A percentile compares a stretch with the other conserved stretches of the same genome.
phyloP scores from a whole-genome alignment of 2,797 vertebrate genomes.

The Anguilla pacifica region DNA sequence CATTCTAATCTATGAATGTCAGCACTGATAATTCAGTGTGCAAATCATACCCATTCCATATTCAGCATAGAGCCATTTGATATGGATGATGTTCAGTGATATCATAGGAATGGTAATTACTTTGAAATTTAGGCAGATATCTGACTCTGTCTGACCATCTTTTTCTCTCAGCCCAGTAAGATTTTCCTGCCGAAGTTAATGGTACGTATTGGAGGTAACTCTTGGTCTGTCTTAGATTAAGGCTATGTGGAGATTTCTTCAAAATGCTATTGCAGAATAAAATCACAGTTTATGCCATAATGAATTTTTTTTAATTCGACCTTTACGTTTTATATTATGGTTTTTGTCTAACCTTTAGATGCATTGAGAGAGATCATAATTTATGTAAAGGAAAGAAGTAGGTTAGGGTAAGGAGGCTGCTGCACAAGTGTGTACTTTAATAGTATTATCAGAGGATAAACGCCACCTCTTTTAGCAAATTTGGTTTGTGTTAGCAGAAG shows the following conservation, averaged over 20 bases:
- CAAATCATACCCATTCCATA: slow-evolving; percentile 3
- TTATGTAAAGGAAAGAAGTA: not conserved
- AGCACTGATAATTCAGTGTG: not conserved
- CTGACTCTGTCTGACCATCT: not conserved
- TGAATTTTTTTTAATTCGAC: not conserved
- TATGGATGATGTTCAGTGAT: slow-evolving; percentile 6
- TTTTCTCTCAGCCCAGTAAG: not conserved
- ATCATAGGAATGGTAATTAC: not conserved
- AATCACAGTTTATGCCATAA: not conserved
- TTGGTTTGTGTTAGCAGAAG: not conserved
- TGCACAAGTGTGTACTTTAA: not conserved
- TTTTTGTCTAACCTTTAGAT: slow-evolving; percentile 1
- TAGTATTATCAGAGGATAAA: not conserved
- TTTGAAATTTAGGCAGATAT: not conserved
- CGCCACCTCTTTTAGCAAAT: not conserved
- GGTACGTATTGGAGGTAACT: not conserved
- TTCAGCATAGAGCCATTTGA: not conserved
- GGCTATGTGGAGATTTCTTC: not conserved
- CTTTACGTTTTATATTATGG: not conserved
- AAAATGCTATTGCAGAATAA: slow-evolving; percentile 3
- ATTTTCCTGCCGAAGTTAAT: not conserved
- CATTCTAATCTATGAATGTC: not conserved
- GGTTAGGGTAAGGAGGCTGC: not conserved
- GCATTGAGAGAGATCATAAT: not conserved
- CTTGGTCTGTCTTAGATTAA: not conserved